Percentiles rank a stretch among this genome's conserved stretches.
These are phyloP conservation scores for Lasioglossum lativentre DNA, from an alignment of 2,888 invertebrate species.

Conservation along the genomic window DNA sequence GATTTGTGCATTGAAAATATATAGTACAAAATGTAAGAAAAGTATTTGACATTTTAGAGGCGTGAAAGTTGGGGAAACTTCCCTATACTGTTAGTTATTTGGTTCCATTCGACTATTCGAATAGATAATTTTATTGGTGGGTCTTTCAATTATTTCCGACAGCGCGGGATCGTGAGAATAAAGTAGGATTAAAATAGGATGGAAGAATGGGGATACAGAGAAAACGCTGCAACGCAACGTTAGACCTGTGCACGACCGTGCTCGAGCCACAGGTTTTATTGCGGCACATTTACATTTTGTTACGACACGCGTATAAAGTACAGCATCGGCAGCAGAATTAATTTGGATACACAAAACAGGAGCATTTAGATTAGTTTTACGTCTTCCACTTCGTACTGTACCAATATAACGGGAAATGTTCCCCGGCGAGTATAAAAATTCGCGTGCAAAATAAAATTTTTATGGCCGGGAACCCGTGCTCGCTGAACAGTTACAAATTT, in stretches of 20 bases:
- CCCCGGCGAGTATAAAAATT: not conserved
- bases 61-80: not conserved
- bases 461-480: not conserved
- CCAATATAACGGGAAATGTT: not conserved
- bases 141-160: constrained; percentile 6
- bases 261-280: constrained; percentile 9
- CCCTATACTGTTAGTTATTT: not conserved
- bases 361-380: constrained; percentile 15
- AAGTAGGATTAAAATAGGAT: constrained; percentile 15
- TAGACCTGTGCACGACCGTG: constrained; percentile 2
- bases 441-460: not conserved
- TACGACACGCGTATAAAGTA: constrained; percentile 14
- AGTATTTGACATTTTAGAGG: not conserved
- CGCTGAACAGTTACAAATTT: not conserved
- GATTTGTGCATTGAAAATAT: too few species aligned
- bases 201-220: not conserved
- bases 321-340: constrained; percentile 10
- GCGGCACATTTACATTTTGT: constrained; percentile 11
- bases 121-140: not conserved
- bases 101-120: not conserved
- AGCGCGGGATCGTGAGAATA: not conserved
- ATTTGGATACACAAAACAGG: constrained; percentile 12
- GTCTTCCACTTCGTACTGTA: not conserved
- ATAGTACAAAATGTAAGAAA: not conserved
- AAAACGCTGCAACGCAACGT: not conserved